Evolutionary conservation across 2,113 vertebrate genomes (phyloP).

Genomic region (Varanus salvator): DNA sequence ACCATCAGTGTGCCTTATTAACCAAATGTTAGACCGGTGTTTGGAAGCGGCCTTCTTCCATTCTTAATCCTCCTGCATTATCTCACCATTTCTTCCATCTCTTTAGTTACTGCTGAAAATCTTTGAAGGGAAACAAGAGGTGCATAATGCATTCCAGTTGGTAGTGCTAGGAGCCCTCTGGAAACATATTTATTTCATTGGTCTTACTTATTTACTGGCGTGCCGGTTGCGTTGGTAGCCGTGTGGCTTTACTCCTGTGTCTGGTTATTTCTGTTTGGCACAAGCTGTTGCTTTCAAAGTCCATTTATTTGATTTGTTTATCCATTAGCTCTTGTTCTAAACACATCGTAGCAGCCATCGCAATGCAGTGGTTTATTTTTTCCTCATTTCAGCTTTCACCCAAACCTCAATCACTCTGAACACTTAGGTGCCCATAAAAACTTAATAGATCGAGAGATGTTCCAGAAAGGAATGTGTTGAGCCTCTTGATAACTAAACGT

Average conservation of each 20-base stretch:
- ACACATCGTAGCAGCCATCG: conserved; percentile 30
- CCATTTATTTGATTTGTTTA: conserved; percentile 47
- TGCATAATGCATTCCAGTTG: too few relatives aligned
- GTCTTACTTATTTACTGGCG: not conserved
- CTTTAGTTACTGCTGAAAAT: too few relatives aligned
- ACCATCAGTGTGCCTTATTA: too few relatives aligned
- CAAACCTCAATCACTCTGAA: not conserved
- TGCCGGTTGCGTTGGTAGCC: not conserved
- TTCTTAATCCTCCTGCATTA: too few relatives aligned
- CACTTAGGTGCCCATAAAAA: conserved; percentile 28
- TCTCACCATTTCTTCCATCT: too few relatives aligned
- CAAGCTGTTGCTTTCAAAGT: conserved; percentile 48
- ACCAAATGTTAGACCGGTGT: too few relatives aligned
- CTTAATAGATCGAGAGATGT: conserved; percentile 9
- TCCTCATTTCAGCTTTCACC: conserved; percentile 30
- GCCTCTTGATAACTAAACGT: conserved; percentile 24
- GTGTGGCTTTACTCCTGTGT: conserved; percentile 55
- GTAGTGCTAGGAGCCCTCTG: too few relatives aligned
- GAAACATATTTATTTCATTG: not conserved
- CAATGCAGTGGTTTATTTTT: conserved; percentile 54
- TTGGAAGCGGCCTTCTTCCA: too few relatives aligned
- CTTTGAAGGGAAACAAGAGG: too few relatives aligned
- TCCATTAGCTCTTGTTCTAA: conserved; percentile 54
- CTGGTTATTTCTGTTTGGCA: conserved; percentile 66
- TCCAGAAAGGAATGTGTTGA: conserved; percentile 2